A percentile compares a stretch with the other conserved stretches of the same genome.
Conservation (phyloP, 2,797 vertebrate species). For the Eulemur coronatus region DNA sequence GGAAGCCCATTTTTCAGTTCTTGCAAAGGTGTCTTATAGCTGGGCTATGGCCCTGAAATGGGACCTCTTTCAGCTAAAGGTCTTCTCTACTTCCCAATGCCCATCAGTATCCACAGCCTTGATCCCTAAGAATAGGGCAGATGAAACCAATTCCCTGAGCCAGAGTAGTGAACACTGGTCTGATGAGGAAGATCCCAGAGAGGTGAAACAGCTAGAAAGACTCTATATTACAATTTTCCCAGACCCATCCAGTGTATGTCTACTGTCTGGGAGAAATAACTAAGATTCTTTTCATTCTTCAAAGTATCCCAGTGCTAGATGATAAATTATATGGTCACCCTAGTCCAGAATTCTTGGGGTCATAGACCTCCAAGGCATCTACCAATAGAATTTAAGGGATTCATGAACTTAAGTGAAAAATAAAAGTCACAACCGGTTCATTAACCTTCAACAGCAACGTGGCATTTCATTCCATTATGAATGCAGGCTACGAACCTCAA, state of each 20-base stretch:
- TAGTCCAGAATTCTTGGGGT: neutral
- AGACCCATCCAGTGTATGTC: neutral
- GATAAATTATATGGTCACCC: neutral
- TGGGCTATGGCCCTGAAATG: rapidly evolving
- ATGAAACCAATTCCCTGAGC: neutral
- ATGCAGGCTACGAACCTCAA: neutral
- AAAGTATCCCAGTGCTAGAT: neutral
- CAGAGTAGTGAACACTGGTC: neutral
- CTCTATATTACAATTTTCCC: neutral
- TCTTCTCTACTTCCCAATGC: neutral
- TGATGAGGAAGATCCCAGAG: neutral
- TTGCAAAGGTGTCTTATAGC: neutral
- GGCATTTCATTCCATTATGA: neutral
- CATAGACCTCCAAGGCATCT: neutral
- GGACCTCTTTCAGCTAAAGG: neutral
- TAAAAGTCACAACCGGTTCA: neutral
- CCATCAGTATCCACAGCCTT: neutral
- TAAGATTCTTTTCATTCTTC: neutral
- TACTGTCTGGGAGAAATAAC: neutral
- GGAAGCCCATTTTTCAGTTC: neutral
- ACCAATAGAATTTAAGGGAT: neutral
- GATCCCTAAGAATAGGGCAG: neutral
- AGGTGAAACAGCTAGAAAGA: neutral
- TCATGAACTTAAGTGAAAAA: neutral
- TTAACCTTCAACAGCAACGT: neutral